Percentiles rank a stretch among this genome's conserved stretches.
phyloP scores from a whole-genome alignment of 2,888 invertebrate species.

The Rhimphoctona megacephalus region DNA sequence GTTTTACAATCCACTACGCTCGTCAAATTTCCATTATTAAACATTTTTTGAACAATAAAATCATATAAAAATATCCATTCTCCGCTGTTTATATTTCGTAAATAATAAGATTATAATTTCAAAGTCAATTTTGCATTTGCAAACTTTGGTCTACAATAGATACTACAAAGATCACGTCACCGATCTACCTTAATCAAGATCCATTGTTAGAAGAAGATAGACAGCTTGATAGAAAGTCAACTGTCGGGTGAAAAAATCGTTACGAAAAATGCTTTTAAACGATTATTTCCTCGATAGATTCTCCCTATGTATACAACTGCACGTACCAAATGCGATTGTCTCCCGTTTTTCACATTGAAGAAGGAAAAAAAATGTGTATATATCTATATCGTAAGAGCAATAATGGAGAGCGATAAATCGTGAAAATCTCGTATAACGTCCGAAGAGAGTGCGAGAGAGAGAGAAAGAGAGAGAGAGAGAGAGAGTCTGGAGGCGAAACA shows the following conservation, averaged over 20 bases:
- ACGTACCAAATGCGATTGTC: conserved; percentile 17
- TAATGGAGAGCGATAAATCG: conserved; percentile 51
- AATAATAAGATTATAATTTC: too few species aligned
- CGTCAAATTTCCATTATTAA: too few species aligned
- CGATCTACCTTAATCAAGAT: too few species aligned
- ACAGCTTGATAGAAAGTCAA: not conserved
- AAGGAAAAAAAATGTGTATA: conserved; percentile 8
- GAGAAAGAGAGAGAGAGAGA: not conserved
- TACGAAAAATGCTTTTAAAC: not conserved
- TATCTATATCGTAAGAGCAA: conserved; percentile 33
- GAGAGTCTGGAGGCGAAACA: conserved; percentile 19
- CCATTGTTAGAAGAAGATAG: too few species aligned
- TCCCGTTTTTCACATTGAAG: conserved; percentile 1
- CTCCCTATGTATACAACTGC: not conserved
- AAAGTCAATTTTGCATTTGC: too few species aligned
- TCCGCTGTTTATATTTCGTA: too few species aligned
- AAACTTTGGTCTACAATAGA: too few species aligned
- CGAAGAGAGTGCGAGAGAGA: not conserved
- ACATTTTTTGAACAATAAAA: too few species aligned
- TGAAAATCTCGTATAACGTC: conserved; percentile 13
- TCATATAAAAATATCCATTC: too few species aligned
- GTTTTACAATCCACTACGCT: too few species aligned
- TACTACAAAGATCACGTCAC: too few species aligned
- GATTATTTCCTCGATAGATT: not conserved
- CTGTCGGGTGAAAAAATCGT: not conserved